Evolutionary conservation across 2,888 invertebrate genomes (phyloP), one percentile per base, ranked within the genome.

Genomic region (Dasysyrphus albostriatus): DNA sequence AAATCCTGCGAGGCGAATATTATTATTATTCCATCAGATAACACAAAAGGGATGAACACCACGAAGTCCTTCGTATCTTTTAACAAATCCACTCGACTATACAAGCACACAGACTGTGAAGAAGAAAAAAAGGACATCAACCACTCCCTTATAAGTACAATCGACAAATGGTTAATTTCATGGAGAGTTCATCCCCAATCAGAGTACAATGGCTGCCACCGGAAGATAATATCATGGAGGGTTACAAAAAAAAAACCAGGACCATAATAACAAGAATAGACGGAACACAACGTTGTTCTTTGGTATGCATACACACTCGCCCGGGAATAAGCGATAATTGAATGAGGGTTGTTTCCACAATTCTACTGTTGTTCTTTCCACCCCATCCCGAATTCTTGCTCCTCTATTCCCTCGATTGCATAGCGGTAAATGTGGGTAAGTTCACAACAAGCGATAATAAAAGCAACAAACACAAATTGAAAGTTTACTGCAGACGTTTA

Each of bases 21-120:
- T n/a, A 67, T 87, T 87, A 87, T 87, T 87, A 87, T 87, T 87
- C 87, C 87, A 87, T 87, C 87, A 87, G 87, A 87, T 87, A 87
- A 69, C 75, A 70, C 69, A 73, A 39, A 78, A 87, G 74, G 85
- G 85, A 87, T 87, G 85, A 82, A 78, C 85, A 80, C 73, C 85
- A 78, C 59, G 58, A 79, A 79, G 79, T 83, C 63, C 47, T 67
- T 77, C 12, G 54, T 54, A 54, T 54, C 69, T 69, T 29, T 61
- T 61, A 56, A 49, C 49, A 61, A 61, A 67, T 59, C 51, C 44
- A 49, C 39, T 65, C 16, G 24, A 24, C 24, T 24, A 24, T 47
- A 14, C 29, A 37, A n/a, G 24, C 16, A 63, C 51, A 56, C 16
- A 34, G 14, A 56, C 14, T 29, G 3, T 24, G 39, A 58, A 59